Base-by-base conservation (phyloP, 2,888 invertebrate species). In the Kuschelorhynchus macadamiae region DNA sequence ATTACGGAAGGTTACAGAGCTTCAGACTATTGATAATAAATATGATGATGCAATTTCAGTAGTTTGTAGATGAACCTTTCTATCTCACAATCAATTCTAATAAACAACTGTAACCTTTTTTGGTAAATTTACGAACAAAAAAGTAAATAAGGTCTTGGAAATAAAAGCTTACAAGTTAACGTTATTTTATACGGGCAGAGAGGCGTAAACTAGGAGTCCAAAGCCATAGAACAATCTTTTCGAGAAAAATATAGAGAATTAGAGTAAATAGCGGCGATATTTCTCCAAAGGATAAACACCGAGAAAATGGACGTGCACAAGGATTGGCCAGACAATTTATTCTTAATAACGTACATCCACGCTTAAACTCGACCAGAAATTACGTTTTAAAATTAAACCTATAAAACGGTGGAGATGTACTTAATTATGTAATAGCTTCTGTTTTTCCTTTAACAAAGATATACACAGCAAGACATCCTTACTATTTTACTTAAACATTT, bases 311-410 rank as follows among this genome's bases (percentile, higher is more conserved):
- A 68, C 63, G 68, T 63, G 59, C 53, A 63, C 25, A 30, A 39
- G 67, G 56, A 67, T 67, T 62, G 62, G 67, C 70, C 63, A 21
- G 49, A 56, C 69, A 53, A 68, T 70, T 72, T 71, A 64, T 63
- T 63, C 69, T 67, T 70, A 67, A 64, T 70, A 70, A 73, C 64
- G 67, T 55, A 67, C 61, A 60, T 64, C 67, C 61, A 61, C 21
- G 57, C 68, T 62, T 20, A 36, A 53, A 63, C 55, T 47, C 18
- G 64, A 42, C 61, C 69, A 53, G 63, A 60, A 60, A 64, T 50
- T 63, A 61, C 67, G 56, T 61, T 71, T 63, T 69, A 66, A 68
- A 63, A 55, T 67, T 67, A 55, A 69, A 49, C 42, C n/a, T 9
- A 12, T 21, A 18, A 33, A 46, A 20, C 21, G 46, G 47, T 16